These are phyloP conservation scores for Villa cingulata DNA, from an alignment of 2,888 invertebrate species.

Conservation along the genomic window DNA sequence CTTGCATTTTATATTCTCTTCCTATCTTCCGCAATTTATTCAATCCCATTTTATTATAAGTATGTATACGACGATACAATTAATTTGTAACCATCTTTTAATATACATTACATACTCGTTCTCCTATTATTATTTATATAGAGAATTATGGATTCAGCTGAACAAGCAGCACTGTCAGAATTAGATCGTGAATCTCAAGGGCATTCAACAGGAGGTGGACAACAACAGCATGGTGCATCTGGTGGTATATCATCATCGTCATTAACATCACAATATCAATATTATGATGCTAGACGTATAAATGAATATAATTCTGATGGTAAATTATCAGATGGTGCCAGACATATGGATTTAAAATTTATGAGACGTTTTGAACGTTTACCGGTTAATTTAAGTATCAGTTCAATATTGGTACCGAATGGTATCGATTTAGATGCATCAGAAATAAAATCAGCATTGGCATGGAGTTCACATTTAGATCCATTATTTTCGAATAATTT, in stretches of 20 bases:
- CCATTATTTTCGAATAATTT: conserved; percentile 80
- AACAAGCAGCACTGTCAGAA: conserved; percentile 68
- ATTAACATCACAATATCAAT: conserved; percentile 26
- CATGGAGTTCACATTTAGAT: conserved; percentile 90
- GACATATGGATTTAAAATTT: conserved; percentile 56
- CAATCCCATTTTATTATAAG: too few species aligned
- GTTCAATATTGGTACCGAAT: conserved; percentile 74
- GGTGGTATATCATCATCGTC: too few species aligned
- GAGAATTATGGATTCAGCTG: conserved; percentile 86
- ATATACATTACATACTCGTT: too few species aligned
- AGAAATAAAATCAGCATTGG: conserved; percentile 76
- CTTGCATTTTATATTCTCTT: too few species aligned
- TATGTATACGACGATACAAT: too few species aligned
- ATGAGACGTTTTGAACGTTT: conserved; percentile 78
- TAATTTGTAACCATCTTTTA: too few species aligned
- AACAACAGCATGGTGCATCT: too few species aligned
- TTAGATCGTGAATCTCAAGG: conserved; percentile 43
- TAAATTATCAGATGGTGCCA: conserved; percentile 52
- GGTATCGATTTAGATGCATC: conserved; percentile 38
- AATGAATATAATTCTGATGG: conserved; percentile 67
- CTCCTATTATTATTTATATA: too few species aligned
- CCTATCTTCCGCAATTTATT: too few species aligned
- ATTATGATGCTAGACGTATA: conserved; percentile 68
- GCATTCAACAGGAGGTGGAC: conserved; percentile 39
- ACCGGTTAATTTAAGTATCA: conserved; percentile 68